A percentile compares a stretch with the other conserved stretches of the same genome.
Conservation (phyloP, 2,113 vertebrate genomes). For the Oryzias javanicus region DNA sequence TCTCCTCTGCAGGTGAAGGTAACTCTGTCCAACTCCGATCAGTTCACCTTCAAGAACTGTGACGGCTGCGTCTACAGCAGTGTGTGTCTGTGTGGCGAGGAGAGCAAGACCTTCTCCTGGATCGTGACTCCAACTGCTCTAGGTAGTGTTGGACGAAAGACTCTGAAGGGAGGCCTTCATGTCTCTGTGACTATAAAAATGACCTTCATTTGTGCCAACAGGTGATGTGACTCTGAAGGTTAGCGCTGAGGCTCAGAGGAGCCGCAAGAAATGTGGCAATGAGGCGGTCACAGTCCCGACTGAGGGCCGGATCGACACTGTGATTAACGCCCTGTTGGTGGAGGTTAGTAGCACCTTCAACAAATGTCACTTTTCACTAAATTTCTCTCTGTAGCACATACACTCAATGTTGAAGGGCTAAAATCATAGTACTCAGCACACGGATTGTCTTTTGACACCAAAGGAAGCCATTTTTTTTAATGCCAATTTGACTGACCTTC, state of each 20-base stretch:
- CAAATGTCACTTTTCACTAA: no score
- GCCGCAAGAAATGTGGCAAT: constrained; percentile 63
- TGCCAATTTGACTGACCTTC: no score
- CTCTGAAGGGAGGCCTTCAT: no score
- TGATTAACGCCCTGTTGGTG: constrained; percentile 77
- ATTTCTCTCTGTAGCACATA: no score
- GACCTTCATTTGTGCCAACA: constrained; percentile 36
- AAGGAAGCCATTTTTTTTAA: no score
- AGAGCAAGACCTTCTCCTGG: constrained; percentile 75
- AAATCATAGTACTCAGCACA: no score
- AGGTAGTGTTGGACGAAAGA: constrained; percentile 59
- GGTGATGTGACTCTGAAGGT: constrained; percentile 77
- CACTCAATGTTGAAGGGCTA: no score
- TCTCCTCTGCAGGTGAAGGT: constrained; percentile 68
- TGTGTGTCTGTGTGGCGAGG: constrained; percentile 67
- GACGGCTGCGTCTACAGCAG: constrained; percentile 67
- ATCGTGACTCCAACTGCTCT: constrained; percentile 70
- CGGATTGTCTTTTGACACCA: no score
- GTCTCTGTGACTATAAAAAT: no score
- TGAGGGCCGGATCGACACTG: constrained; percentile 71
- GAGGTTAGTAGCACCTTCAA: no score
- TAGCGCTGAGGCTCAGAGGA: constrained; percentile 71
- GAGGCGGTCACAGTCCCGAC: constrained; percentile 62
- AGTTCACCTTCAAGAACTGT: constrained; percentile 66
- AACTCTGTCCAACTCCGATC: constrained; percentile 61